Conservation (phyloP, 1,140 invertebrate genomes). For the Zaprionus ghesquierei region DNA sequence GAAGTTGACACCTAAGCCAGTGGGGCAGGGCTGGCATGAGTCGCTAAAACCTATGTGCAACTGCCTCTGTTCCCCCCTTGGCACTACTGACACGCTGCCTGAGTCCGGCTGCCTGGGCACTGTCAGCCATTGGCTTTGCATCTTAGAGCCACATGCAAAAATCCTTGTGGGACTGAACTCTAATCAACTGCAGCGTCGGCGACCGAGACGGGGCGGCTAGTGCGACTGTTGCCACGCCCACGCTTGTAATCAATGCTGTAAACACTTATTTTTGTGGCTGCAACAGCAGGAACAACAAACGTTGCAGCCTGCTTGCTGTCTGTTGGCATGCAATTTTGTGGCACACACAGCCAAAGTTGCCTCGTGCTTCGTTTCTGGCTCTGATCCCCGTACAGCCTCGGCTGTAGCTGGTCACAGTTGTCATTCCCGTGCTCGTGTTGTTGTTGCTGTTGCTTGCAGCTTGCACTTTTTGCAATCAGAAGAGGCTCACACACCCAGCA, state of each 20-base stretch:
- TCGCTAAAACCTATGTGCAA: neutral
- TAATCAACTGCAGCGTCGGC: constrained; percentile 66
- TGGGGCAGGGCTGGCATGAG: neutral
- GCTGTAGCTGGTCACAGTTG: constrained; percentile 2
- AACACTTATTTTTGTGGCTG: constrained; percentile 79
- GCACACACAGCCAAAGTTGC: constrained; percentile 48
- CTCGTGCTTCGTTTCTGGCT: neutral
- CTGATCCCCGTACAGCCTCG: neutral
- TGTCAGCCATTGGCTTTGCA: constrained; percentile 17
- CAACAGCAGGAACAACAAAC: constrained; percentile 22
- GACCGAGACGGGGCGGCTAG: constrained; percentile 10
- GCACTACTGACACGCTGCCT: constrained; percentile 45
- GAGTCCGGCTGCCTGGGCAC: constrained; percentile 18
- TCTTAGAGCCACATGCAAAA: constrained; percentile 68
- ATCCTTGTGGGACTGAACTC: constrained; percentile 51
- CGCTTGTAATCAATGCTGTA: constrained; percentile 80
- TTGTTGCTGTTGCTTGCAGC: constrained; percentile 13
- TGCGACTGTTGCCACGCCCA: constrained; percentile 54
- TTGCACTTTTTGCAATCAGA: constrained; percentile 39
- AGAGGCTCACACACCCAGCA: constrained; percentile 10
- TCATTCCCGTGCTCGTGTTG: constrained; percentile 10
- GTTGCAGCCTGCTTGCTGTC: constrained; percentile 5
- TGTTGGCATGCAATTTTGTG: constrained; percentile 47
- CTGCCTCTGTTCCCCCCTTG: constrained; percentile 27
- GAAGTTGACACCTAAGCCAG: constrained; percentile 63